Conservation (phyloP, 1,140 invertebrate genomes). For the Saccostrea echinata region DNA sequence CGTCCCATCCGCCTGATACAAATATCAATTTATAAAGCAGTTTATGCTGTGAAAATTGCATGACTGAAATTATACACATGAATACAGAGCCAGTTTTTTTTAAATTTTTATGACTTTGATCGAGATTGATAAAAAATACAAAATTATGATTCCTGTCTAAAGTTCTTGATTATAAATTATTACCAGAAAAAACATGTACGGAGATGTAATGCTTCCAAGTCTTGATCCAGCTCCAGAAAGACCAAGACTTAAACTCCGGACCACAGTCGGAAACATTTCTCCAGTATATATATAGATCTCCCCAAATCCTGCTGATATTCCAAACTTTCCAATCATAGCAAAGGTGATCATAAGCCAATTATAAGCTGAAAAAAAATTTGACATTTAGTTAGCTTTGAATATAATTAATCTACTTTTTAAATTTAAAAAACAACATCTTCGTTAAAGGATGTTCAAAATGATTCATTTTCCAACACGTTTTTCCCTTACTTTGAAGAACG, state of each 20-base stretch:
- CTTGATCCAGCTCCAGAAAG: slow-evolving; percentile 40
- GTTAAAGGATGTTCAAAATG: too few relatives aligned
- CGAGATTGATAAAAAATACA: too few relatives aligned
- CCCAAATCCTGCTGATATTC: slow-evolving; percentile 76
- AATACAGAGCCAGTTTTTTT: too few relatives aligned
- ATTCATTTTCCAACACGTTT: too few relatives aligned
- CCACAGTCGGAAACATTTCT: slow-evolving; percentile 88
- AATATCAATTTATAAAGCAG: background rate
- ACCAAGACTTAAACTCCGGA: slow-evolving; percentile 84
- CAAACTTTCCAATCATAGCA: slow-evolving; percentile 55
- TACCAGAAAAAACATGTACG: slow-evolving; percentile 52
- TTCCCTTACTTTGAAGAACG: too few relatives aligned
- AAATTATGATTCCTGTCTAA: too few relatives aligned
- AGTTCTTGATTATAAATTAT: background rate
- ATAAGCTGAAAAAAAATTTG: slow-evolving; percentile 41
- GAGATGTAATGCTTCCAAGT: slow-evolving; percentile 48
- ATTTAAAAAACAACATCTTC: too few relatives aligned
- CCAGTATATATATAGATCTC: slow-evolving; percentile 83
- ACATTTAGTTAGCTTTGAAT: too few relatives aligned
- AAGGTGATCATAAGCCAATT: slow-evolving; percentile 44
- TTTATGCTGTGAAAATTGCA: too few relatives aligned
- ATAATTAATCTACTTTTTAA: too few relatives aligned
- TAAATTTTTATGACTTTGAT: too few relatives aligned
- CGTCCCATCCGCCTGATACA: background rate
- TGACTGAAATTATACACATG: too few relatives aligned